Conservation (phyloP, 1,140 invertebrate genomes). For the Drosophila sturtevanti region DNA sequence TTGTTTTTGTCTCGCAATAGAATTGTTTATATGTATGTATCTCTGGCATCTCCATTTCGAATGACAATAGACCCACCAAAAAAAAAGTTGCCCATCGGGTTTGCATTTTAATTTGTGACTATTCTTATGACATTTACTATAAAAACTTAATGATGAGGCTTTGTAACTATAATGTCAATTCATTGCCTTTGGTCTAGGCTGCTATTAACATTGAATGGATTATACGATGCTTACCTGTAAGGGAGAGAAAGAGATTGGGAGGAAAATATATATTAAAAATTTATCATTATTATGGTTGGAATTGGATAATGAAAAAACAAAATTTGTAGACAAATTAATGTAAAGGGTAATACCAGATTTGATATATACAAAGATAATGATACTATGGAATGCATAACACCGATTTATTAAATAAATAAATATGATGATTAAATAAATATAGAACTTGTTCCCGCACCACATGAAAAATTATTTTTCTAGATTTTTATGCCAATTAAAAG, state of each 20-base stretch:
- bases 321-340: background rate
- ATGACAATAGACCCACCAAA: slow-evolving; percentile 8
- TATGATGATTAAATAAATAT: too few species aligned
- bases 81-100: slow-evolving; percentile 28
- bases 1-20: background rate
- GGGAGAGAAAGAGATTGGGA: background rate
- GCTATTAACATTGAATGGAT: background rate
- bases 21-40: too few species aligned
- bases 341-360: background rate
- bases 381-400: too few species aligned
- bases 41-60: slow-evolving; percentile 2
- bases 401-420: too few species aligned
- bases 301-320: background rate
- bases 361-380: background rate
- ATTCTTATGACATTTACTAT: slow-evolving; percentile 43
- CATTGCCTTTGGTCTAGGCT: slow-evolving; percentile 27
- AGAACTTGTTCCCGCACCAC: too few species aligned
- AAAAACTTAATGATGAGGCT: slow-evolving; percentile 4
- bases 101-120: slow-evolving; percentile 31
- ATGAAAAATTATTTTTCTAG: too few species aligned
- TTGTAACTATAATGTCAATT: slow-evolving; percentile 37
- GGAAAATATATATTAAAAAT: background rate
- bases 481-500: too few species aligned
- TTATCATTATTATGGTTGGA: background rate
- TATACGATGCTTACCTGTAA: slow-evolving; percentile 12